phyloP scores from a whole-genome alignment of 2,888 invertebrate genomes.

The Hemaris fuciformis region DNA sequence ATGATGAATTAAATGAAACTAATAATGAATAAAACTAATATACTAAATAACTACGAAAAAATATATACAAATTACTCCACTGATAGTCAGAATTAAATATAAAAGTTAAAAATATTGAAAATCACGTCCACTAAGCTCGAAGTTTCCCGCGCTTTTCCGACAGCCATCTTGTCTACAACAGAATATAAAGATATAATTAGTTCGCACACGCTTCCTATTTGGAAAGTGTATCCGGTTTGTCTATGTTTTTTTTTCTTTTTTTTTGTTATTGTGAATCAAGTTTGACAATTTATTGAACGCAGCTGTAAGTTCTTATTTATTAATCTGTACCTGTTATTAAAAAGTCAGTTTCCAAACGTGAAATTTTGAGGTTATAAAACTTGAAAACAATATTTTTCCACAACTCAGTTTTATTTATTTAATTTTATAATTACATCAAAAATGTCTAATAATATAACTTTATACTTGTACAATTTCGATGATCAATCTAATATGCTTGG shows the following conservation, averaged over 20 bases:
- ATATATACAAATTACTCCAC: too few relatives aligned
- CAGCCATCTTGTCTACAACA: constrained; percentile 39
- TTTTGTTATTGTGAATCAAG: background rate
- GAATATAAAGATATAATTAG: background rate
- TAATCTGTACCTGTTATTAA: background rate
- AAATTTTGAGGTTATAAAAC: constrained; percentile 7
- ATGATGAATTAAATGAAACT: too few relatives aligned
- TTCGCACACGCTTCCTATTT: background rate
- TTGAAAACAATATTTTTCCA: background rate
- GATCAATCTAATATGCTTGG: constrained; percentile 46
- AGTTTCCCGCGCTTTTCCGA: too few relatives aligned
- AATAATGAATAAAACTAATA: too few relatives aligned
- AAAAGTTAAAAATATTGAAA: too few relatives aligned
- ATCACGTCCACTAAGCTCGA: too few relatives aligned
- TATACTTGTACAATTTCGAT: constrained; percentile 67
- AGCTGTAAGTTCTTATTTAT: background rate
- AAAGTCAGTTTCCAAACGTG: background rate
- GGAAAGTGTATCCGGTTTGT: background rate
- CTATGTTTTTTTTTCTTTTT: background rate
- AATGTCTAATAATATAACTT: constrained; percentile 34
- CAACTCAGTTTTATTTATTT: background rate
- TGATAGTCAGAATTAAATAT: too few relatives aligned
- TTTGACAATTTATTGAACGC: too few relatives aligned
- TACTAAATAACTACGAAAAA: too few relatives aligned
- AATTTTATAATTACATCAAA: background rate